Evolutionary conservation across 2,888 invertebrate genomes (phyloP), one percentile per base, ranked within the genome.

Genomic region (Globia sparganii): DNA sequence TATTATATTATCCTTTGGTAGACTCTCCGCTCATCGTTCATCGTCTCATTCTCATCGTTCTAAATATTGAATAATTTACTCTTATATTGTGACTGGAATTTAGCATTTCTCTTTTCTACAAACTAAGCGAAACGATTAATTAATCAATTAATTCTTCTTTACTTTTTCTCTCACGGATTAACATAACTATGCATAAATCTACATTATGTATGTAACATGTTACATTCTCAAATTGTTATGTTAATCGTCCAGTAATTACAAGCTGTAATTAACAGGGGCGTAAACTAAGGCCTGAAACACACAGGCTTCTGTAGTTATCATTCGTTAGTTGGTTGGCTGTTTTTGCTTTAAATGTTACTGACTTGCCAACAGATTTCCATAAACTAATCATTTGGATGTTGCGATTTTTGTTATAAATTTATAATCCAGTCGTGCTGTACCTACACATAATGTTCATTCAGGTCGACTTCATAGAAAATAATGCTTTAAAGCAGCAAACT

Each of bases 171-270:
- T 69, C 13, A 3, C 15, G 49, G 37, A 77, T 84, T 71, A 70
- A 64, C 77, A 72, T 75, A 69, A 28, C 34, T 67, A 70, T 70
- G 58, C 75, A 84, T 84, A 56, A 58, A 84, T 74, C n/a, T 37
- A 15, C 75, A 59, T 71, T 68, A 84, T 74, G 64, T n/a, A 61
- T 64, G 58, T 49, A 61, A 65, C 66, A 56, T 56, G 72, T 81
- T 46, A 79, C 53, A 74, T 70, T 80, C 83, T 80, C 40, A 53
- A 76, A 83, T 71, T 37, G 77, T 49, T 77, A 74, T 69, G 68
- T 69, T 77, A 81, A 84, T 81, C 46, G 67, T 71, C 28, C 28
- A 75, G 34, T 83, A 61, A 65, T 79, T 69, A 68, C 56, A 11
- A 62, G n/a, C 11, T 34, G 58, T 31, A 15, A 72, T 72, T 70